Base-by-base conservation (phyloP, 2,888 invertebrate species). In the Lysandra coridon region DNA sequence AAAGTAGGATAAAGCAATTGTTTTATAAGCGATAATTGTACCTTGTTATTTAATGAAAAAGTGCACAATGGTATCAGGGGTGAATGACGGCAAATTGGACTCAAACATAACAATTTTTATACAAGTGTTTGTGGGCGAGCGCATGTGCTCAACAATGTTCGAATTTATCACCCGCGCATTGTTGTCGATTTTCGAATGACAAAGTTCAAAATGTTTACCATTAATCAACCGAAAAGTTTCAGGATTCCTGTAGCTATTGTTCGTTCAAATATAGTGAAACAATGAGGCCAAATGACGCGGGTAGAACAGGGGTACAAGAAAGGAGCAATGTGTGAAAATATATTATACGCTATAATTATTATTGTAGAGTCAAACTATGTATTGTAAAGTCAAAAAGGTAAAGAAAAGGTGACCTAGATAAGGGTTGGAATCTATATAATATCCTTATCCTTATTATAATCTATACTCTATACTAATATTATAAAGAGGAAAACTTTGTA, bases 171-270 rank as follows among this genome's bases (percentile, higher is more conserved):
- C 5, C 30, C 64, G 6, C 3, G 30, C 64, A 2, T 33, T 69
- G 69, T 69, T 69, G 69, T 69, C 69, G 33, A 69, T 69, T 69
- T 33, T 33, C 69, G 69, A 69, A 69, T 69, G 33, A 33, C 69
- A 69, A 69, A 69, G 69, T 69, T 69, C 33, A 33, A 69, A 69
- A 69, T 69, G 14, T 69, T 69, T 69, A 69, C 33, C 69, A 69
- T 69, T 69, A 69, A 69, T 69, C 33, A 69, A 33, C 33, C 33
- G 69, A 33, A 69, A 69, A 69, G 69, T 69, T 69, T 69, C 69
- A 33, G 33, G 69, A 69, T 69, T 69, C 6, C 69, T 33, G 69
- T 33, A 69, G 69, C 14, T 69, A 69, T 69, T 69, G 33, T 69
- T 37, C 69, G 69, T 33, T 12, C 33, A 69, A 69, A 69, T 69